Evolutionary conservation across 2,888 invertebrate genomes (phyloP), one percentile per base, ranked within the genome.

Genomic region (Phyto melanocephala): DNA sequence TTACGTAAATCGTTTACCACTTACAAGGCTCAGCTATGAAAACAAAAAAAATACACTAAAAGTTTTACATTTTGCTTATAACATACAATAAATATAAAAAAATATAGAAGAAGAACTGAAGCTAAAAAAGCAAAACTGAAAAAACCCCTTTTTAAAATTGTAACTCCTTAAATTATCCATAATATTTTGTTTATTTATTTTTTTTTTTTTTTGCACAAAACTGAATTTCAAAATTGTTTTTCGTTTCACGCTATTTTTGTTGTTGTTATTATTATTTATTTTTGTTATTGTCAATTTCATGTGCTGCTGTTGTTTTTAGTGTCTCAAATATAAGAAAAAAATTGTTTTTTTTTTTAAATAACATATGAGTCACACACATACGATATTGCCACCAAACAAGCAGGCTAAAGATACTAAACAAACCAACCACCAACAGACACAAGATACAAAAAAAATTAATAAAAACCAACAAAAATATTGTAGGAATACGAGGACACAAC

Each of bases 311-410:
- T 63, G n/a, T 17, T 42, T 24, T 67, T 75, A 24, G 15, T 70
- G 62, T 28, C 45, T 60, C 20, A 37, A 42, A 28, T 5, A 6
- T 3, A 28, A 70, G 70, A 75, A 63, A 56, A 45, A 76, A 80
- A 70, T 47, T 50, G 37, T 62, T 62, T 78, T 75, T 62, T 62
- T 78, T 75, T 20, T 54, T n/a, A 68, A 77, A 70, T 37, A 77
- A 63, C 80, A 77, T 22, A 82, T 82, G 82, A 82, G 75, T 77
- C 80, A 80, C 28, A 28, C 74, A 65, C 37, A 62, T 56, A 52
- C 40, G 35, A 56, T 35, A 50, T 60, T 56, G 40, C 71, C 74
- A 83, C 54, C 67, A 77, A 56, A 71, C 37, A 75, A 35, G 15
- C 71, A 62, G 60, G 13, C 67, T 50, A 77, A 60, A 33, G 50